Base-by-base conservation (phyloP, 2,888 invertebrate genomes). In the Lithophane ornitopus region DNA sequence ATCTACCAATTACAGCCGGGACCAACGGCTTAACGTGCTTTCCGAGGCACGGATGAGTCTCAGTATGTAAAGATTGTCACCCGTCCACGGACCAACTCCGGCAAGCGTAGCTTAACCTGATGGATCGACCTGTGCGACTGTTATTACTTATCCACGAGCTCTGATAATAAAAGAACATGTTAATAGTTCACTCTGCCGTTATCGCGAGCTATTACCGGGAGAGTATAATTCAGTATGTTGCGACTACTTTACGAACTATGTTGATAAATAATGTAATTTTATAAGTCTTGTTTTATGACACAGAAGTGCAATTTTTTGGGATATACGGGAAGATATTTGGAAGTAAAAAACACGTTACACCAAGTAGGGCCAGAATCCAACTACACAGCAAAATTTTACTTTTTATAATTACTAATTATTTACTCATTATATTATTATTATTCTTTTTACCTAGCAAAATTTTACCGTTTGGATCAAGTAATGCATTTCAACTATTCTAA, bases 261-360 rank as follows among this genome's bases (percentile, higher is more conserved):
- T 81, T 75, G 58, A 58, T 74, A 82, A 82, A 78, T 85, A 83
- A 79, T 81, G 72, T 80, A 73, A 85, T 84, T 85, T 84, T 88
- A 84, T 70, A 86, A 85, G 87, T 82, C 78, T 72, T 62, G 69
- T 88, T 90, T 90, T 87, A 89, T 86, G 73, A 70, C 39, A 63
- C 59, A 77, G 78, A 81, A 85, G 41, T 71, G 77, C 61, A 81
- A 74, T 80, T 81, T 68, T 61, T 70, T 76, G 46, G 68, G 76
- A 79, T 70, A 86, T 72, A 89, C 85, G 81, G 76, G 19, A 22
- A 19, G 2, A 39, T 34, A 80, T 73, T 84, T 41, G 22, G 7
- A 22, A 71, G 14, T 16, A 22, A 11, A 19, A 12, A 16, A 6
- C 8, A 52, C 4, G 22, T 39, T 70, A 0, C 11, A 16, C 1